Conservation (phyloP, 2,113 vertebrate species). For the Syngnathoides biaculeatus region DNA sequence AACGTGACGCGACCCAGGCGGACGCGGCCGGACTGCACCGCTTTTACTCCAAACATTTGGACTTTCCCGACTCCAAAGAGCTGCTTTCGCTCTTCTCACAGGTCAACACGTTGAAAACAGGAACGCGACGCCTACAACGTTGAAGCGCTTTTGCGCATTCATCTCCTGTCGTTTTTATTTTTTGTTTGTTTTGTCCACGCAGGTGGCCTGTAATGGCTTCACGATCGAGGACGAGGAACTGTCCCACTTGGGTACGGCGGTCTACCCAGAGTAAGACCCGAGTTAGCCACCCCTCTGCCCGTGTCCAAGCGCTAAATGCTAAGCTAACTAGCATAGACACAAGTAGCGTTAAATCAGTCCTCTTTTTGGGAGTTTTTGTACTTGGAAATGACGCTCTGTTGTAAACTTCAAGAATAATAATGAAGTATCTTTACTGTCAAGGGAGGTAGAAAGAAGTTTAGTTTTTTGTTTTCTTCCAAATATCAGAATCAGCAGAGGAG, state of each 20-base stretch:
- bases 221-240: constrained; percentile 96
- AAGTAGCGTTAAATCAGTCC: too few relatives aligned
- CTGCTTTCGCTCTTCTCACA: constrained; percentile 88
- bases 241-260: constrained; percentile 88
- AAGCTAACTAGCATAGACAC: background rate
- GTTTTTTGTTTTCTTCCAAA: too few relatives aligned
- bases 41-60: constrained; percentile 92
- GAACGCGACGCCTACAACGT: background rate
- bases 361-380: too few relatives aligned
- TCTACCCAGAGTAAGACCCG: constrained; percentile 92
- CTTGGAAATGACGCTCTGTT: too few relatives aligned
- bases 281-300: background rate
- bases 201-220: constrained; percentile 97
- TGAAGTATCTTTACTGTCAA: too few relatives aligned
- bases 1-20: constrained; percentile 80
- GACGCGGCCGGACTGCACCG: constrained; percentile 86
- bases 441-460: too few relatives aligned
- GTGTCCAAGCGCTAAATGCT: background rate
- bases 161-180: background rate
- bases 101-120: constrained; percentile 60
- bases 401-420: too few relatives aligned
- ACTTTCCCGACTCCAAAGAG: constrained; percentile 77
- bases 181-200: constrained; percentile 9
- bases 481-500: too few relatives aligned
- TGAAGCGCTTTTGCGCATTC: background rate